Evolutionary conservation across 2,113 vertebrate genomes (phyloP), one percentile per base, ranked within the genome.

Genomic region (Petroica traversi): DNA sequence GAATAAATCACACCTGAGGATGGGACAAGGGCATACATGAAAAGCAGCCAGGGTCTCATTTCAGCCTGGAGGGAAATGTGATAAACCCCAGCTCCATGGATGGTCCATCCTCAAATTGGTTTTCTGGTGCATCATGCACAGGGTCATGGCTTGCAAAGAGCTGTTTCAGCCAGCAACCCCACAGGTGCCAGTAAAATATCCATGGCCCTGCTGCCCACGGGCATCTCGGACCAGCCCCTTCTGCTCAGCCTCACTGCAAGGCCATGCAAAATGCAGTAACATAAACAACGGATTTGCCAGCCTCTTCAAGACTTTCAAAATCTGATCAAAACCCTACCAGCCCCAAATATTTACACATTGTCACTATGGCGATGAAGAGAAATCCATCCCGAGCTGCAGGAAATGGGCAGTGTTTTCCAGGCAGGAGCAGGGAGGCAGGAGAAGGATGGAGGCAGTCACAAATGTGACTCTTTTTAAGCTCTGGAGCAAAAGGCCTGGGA

Each of bases 311-410:
- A 34, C 75, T 76, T 87, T 64, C 34, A 88, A 95, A 91, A 48
- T 52, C n/a, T 33, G n/a, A 80, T 82, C 54, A 81, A 78, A 96
- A 68, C 54, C 55, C 34, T 74, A 52, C 31, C 72, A 80, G 25
- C 33, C 46, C 29, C 75, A 72, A 85, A 89, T 75, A 96, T 89
- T 96, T 96, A 89, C 40, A 34, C 0, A 0, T 19, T 36, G 48
- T 98, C 96, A 81, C 96, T 78, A 86, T 72, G 77, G 80, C 15
- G 24, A 96, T 22, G 36, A 80, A 93, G 92, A 84, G 96, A 96
- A 96, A 86, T 75, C 87, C 48, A 71, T 90, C 85, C 61, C 15
- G 3, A 92, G 73, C 88, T 68, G 80, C 66, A 91, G 88, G 86
- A 94, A 73, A 57, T 34, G 55, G 46, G 49, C 80, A 92, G 69